Evolutionary conservation across 92 coral and sea anemone species (phyloP).

Genomic region (Palythoa heliodiscus): DNA sequence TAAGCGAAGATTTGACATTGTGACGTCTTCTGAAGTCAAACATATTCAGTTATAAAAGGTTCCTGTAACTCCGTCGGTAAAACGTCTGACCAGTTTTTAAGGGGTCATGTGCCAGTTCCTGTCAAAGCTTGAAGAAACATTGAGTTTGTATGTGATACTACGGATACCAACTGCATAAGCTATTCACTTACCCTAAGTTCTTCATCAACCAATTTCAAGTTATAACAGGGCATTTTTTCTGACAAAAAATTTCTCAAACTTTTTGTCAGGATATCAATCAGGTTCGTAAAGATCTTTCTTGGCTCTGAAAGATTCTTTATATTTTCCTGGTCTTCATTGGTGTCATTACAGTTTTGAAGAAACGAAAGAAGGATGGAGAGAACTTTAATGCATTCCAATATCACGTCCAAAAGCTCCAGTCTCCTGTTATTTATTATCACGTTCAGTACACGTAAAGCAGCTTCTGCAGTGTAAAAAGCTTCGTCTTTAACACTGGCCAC

Average conservation of each 20-base stretch:
- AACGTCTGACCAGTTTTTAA: no score
- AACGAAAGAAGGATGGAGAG: conserved; percentile 19
- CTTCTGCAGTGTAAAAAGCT: conserved; percentile 32
- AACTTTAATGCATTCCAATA: conserved; percentile 22
- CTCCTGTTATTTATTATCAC: neutral
- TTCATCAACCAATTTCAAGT: neutral
- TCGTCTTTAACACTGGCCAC: conserved; percentile 8
- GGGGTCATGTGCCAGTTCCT: no score
- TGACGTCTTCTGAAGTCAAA: no score
- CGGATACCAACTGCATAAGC: no score
- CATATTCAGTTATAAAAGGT: no score
- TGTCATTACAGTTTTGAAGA: neutral
- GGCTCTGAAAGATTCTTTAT: neutral
- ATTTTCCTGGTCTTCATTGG: neutral
- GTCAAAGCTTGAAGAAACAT: no score
- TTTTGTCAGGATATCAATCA: neutral
- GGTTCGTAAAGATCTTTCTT: neutral
- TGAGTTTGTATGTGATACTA: no score
- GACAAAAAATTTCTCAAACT: neutral
- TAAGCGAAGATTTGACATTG: no score
- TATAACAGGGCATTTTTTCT: neutral
- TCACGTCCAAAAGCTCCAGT: neutral
- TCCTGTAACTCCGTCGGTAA: no score
- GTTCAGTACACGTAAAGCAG: neutral
- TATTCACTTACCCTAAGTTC: conserved; percentile 6